Evolutionary conservation across 1,140 invertebrate species (phyloP).

Genomic region (Brachionus plicatilis): DNA sequence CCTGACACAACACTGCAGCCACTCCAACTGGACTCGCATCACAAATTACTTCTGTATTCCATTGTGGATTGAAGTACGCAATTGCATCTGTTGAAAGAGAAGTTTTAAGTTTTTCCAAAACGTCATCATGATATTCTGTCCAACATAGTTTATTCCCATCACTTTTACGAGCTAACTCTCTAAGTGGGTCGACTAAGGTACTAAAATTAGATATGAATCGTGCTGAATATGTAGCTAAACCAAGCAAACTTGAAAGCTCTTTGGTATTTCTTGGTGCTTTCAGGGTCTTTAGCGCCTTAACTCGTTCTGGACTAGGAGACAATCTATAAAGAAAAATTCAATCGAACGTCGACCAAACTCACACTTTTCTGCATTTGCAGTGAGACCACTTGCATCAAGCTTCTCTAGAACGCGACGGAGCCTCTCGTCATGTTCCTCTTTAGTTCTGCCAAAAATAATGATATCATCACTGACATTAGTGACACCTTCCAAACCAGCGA

Average conservation of each 20-base stretch:
- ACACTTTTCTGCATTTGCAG: too few relatives aligned
- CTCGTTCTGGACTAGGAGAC: too few relatives aligned
- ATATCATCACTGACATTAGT: conserved; percentile 43
- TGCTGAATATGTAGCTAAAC: neutral
- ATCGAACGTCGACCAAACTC: too few relatives aligned
- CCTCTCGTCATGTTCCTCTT: conserved; percentile 41
- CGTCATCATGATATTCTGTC: neutral
- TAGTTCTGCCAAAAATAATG: conserved; percentile 41
- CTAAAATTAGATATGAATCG: neutral
- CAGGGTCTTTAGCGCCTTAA: too few relatives aligned
- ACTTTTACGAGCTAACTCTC: neutral
- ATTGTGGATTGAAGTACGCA: neutral
- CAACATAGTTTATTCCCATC: neutral
- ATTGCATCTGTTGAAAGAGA: neutral
- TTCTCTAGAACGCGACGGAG: neutral
- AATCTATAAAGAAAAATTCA: too few relatives aligned
- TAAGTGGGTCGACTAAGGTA: neutral
- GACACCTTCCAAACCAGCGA: conserved; percentile 16
- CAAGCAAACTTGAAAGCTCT: neutral
- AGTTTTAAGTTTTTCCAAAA: neutral
- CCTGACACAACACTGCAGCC: neutral
- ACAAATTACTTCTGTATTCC: neutral
- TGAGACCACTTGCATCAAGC: too few relatives aligned
- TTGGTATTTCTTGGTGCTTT: neutral
- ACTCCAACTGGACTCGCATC: neutral